A percentile compares a stretch with the other conserved stretches of the same genome.
phyloP scores from a whole-genome alignment of 2,888 invertebrate species.

The Orthosia cruda region DNA sequence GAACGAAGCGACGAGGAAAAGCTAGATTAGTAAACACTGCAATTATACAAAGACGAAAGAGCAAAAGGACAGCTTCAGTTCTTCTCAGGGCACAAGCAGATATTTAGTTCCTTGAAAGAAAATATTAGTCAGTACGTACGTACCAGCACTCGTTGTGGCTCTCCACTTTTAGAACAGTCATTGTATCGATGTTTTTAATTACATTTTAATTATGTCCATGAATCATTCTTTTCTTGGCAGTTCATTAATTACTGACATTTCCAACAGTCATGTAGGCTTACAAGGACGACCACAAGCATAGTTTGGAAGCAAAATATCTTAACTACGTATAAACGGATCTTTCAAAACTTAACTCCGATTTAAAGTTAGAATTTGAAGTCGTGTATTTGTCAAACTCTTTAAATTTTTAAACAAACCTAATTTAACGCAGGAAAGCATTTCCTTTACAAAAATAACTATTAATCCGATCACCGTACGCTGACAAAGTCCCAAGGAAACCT shows the following conservation, averaged over 20 bases:
- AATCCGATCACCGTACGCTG: not conserved
- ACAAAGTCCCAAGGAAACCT: not conserved
- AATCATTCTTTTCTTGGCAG: constrained; percentile 11
- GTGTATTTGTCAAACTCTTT: no score
- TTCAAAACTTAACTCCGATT: not conserved
- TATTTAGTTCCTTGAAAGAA: no score
- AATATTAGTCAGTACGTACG: no score
- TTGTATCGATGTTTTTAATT: not conserved
- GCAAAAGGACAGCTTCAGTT: not conserved
- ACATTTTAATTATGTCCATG: not conserved
- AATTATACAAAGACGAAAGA: not conserved
- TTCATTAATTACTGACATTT: constrained; percentile 8
- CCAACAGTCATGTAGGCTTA: not conserved
- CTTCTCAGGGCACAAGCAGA: no score
- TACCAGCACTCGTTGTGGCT: no score
- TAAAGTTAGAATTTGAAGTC: not conserved
- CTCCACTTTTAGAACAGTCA: not conserved
- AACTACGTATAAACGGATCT: not conserved
- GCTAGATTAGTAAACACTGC: not conserved
- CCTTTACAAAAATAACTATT: not conserved
- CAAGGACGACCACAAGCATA: not conserved
- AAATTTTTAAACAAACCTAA: not conserved
- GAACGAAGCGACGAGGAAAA: not conserved
- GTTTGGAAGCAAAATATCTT: not conserved
- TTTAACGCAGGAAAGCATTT: not conserved